Base-by-base conservation (phyloP, 2,797 vertebrate species). In the Etheostoma perlongum region DNA sequence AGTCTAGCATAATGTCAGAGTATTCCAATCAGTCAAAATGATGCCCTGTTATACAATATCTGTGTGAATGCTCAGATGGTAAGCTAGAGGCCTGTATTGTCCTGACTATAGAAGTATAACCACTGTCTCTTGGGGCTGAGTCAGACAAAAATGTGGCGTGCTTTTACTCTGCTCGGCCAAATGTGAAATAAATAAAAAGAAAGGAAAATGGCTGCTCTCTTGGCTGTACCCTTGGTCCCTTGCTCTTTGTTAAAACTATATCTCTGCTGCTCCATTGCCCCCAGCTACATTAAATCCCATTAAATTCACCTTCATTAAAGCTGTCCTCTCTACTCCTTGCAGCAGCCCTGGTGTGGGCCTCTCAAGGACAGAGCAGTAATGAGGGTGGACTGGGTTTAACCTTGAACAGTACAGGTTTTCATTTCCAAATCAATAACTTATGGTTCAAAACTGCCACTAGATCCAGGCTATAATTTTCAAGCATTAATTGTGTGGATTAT, bases 261-360 rank as follows among this genome's bases (percentile, higher is more conserved):
- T 96, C 94, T 95, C 94, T 91, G 89, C 93, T 95, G 94, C 94
- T 95, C 95, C 90, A 93, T 95, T 94, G 95, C 95, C 95, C 95
- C 94, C 90, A 95, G 95, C 95, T 94, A 95, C 95, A 96, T 95
- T 96, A 96, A 95, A 96, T 95, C 95, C 95, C 93, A 95, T 96
- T 96, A 96, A 96, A 95, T 95, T 96, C 95, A 95, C 95, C 95
- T 96, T 96, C 95, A 96, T 96, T 96, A 96, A 96, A 96, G 93
- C 94, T 93, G 93, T 93, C 92, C 91, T 94, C 92, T 92, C 84
- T 89, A 73, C 92, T 93, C 88, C 91, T 93, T 70, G 85, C 93
- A 83, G 90, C 87, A 90, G 93, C 90, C 91, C 93, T 92, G 90
- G 93, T 90, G 93, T 80, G 75, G 94, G 93, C 94, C 95, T 95